Conservation (phyloP, 92 coral and sea anemone genomes). For the Porites rus region DNA sequence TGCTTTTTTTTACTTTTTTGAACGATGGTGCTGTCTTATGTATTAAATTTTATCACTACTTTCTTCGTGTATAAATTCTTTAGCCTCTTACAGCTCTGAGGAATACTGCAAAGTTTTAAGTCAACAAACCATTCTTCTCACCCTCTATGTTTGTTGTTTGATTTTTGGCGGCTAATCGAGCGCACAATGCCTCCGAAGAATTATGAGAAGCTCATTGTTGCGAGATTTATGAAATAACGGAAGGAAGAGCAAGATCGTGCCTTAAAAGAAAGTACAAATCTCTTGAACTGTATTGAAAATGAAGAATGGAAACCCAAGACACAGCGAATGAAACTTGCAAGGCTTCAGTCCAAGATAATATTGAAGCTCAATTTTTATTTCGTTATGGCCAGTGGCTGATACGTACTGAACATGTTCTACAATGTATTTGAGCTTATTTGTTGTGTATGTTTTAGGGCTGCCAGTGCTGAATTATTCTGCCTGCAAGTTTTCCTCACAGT, state of each 20-base stretch:
- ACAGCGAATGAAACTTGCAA: conserved; percentile 26
- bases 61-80: conserved; percentile 20
- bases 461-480: conserved; percentile 8
- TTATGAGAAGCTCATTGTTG: conserved; percentile 17
- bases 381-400: conserved; percentile 19
- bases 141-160: conserved; percentile 1
- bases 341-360: conserved; percentile 27
- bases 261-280: conserved; percentile 17
- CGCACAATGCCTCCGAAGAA: conserved; percentile 30
- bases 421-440: neutral
- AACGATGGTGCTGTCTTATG: conserved; percentile 1
- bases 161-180: neutral
- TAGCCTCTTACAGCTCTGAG: conserved; percentile 14
- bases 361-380: conserved; percentile 16
- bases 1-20: neutral
- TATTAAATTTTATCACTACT: conserved; percentile 17
- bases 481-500: conserved; percentile 9
- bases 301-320: conserved; percentile 20
- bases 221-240: conserved; percentile 8
- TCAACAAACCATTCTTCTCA: conserved; percentile 13
- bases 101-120: conserved; percentile 20
- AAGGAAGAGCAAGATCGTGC: conserved; percentile 30
- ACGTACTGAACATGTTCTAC: conserved; percentile 5
- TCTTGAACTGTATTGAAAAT: conserved; percentile 24
- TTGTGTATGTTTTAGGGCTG: conserved; percentile 6